phyloP scores from a whole-genome alignment of 2,797 vertebrate genomes.

The Sitta carolinensis region DNA sequence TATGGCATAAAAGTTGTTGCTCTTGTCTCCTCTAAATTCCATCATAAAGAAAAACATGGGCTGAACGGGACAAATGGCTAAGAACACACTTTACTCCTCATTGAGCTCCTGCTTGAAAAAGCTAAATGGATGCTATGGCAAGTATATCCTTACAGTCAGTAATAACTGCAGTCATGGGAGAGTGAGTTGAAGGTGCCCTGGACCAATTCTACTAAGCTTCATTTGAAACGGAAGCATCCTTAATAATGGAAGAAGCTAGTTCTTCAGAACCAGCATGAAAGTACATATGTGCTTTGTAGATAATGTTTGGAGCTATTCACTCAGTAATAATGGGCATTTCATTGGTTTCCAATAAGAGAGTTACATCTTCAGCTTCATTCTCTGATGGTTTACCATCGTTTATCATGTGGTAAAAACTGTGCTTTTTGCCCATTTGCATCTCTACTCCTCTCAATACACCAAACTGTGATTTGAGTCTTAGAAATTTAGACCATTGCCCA shows the following conservation, averaged over 20 bases:
- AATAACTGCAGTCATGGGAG: background rate
- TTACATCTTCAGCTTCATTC: background rate
- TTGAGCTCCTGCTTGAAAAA: background rate
- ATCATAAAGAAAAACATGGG: background rate
- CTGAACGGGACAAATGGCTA: background rate
- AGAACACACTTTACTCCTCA: background rate
- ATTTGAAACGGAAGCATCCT: background rate
- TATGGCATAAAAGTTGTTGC: background rate
- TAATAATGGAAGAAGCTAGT: background rate
- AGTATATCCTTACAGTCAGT: background rate
- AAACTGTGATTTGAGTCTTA: slow-evolving; percentile 19
- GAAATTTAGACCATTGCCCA: background rate
- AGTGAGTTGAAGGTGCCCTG: background rate
- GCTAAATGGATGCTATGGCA: background rate
- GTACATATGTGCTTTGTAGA: background rate
- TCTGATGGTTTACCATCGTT: background rate
- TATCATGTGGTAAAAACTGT: background rate
- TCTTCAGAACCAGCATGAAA: background rate
- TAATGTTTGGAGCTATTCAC: background rate
- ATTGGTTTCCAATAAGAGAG: background rate
- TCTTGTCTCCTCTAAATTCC: background rate
- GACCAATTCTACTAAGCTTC: background rate
- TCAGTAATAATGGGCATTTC: background rate
- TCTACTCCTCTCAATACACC: background rate
- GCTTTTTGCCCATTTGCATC: slow-evolving; percentile 48